Evolutionary conservation across 1,140 invertebrate genomes (phyloP), one percentile per base, ranked within the genome.

Genomic region (Drosophila sproati): DNA sequence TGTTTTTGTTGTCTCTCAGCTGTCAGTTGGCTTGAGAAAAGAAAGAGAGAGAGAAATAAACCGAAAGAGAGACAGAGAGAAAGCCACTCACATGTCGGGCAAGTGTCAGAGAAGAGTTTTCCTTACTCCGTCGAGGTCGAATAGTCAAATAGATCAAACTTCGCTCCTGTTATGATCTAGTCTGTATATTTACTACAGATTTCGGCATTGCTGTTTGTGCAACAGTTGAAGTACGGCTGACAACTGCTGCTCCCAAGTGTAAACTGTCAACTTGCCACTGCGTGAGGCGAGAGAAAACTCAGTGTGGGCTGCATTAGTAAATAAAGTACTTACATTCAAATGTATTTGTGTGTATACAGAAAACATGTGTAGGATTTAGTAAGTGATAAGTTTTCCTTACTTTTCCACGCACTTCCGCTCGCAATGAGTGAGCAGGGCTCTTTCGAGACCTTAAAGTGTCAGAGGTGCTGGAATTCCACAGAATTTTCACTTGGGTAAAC

Each of bases 281-380:
- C 41, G 47, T 41, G 12, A 12, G 12, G 32, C 41, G 47, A 52
- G 48, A 52, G 20, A 20, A 7, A 47, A 31, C 52, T 52, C 10
- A 72, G 77, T 82, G 76, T 76, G 80, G 64, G 60, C 62, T 80
- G 80, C 80, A 83, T 82, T 76, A 56, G 67, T 73, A 85, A 85
- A 76, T 80, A 76, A 73, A 20, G 39, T 43, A 41, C 35, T 37
- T 37, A 7, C 35, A 5, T 7, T 41, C 31, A 20, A 0, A 39
- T 57, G 72, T 8, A 41, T 10, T 10, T 20, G 20, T 20, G 20
- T 20, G 20, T 20, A 20, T 20, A 20, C 20, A 20, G 20, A 1
- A 20, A 48, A 43, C 52, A 59, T 57, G 57, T 54, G 67, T 31
- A 43, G 47, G 55, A 2, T 5, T 57, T 32, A 74, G 77, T 63